A percentile compares a stretch with the other conserved stretches of the same genome.
These are phyloP conservation scores for Trissoscelio sp. DNA, from an alignment of 2,888 invertebrate species.

Conservation along the genomic window DNA sequence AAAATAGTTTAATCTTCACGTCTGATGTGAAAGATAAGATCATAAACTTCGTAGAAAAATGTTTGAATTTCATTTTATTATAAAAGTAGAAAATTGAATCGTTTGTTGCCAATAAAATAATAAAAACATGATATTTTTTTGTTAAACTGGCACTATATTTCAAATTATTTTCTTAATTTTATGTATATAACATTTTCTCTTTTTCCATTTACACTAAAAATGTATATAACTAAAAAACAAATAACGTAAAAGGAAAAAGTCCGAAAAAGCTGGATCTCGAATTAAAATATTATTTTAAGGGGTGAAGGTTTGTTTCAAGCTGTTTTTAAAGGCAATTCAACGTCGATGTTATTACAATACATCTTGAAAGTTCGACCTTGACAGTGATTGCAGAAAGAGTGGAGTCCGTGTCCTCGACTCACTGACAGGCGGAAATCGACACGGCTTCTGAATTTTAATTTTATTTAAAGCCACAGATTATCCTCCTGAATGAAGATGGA, in stretches of 20 bases:
- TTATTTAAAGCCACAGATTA: constrained; percentile 32
- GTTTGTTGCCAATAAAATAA: too few species aligned
- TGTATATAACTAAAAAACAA: background rate
- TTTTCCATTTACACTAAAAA: background rate
- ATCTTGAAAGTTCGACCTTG: constrained; percentile 51
- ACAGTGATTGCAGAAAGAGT: constrained; percentile 37
- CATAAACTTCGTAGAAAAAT: background rate
- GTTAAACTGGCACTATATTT: background rate
- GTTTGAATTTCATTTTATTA: background rate
- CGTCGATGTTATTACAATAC: constrained; percentile 37
- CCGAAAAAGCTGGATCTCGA: background rate
- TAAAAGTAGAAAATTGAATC: background rate
- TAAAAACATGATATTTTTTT: too few species aligned
- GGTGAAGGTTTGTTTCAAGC: constrained; percentile 39
- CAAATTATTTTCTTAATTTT: background rate
- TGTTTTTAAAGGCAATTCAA: constrained; percentile 32
- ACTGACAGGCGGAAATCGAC: constrained; percentile 38
- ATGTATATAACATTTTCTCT: background rate
- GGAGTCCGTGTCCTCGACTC: constrained; percentile 39
- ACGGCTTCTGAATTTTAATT: constrained; percentile 48
- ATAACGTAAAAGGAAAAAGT: background rate
- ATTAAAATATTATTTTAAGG: constrained; percentile 12
- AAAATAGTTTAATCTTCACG: too few species aligned
- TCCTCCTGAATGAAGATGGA: constrained; percentile 14
- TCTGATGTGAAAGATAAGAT: too few species aligned